Base-by-base conservation (phyloP, 2,797 vertebrate species). In the Sebastes vulpes region DNA sequence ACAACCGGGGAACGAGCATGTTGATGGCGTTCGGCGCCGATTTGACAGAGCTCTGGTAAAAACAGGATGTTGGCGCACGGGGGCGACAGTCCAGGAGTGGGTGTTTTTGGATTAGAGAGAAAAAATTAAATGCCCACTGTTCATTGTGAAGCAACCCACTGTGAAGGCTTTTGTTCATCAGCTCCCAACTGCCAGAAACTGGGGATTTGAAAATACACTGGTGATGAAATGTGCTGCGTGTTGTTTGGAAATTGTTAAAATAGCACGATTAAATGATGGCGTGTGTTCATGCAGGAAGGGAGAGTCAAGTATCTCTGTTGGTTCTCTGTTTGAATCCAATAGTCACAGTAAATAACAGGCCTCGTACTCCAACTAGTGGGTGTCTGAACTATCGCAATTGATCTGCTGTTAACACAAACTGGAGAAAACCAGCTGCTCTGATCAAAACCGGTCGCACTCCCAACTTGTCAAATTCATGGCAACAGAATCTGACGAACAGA, bases 81-180 rank as follows among this genome's bases (percentile, higher is more conserved):
- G 10, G 53, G 3, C 16, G 14, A 4, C 59, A 16, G 25, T 31
- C 58, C 66, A 68, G 61, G 14, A 10, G 72, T 69, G 26, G 65
- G 58, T 69, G 77, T 80, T 80, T 72, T 72, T 18, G 77, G 69
- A 82, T 72, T 57, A 59, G 32, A 53, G 6, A n/a, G 21, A 18
- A 6, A 65, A 65, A 70, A 61, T 52, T 16, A 53, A 72, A 56
- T n/a, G 53, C 58, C 57, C 35, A 1, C 0, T 29, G 50, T 54
- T 72, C 58, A 68, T 52, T 59, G 63, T 53, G 50, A 14, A 25
- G 61, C 48, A 16, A 16, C 59, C 26, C 23, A 54, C 20, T 64
- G 67, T 1, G 64, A 74, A 42, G 25, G 61, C 63, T 81, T 81
- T 81, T 77, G 70, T 61, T 74, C 50, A 32, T 57, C 46, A 7